Base-by-base conservation (phyloP, 2,888 invertebrate genomes). In the Diaprepes abbreviatus region DNA sequence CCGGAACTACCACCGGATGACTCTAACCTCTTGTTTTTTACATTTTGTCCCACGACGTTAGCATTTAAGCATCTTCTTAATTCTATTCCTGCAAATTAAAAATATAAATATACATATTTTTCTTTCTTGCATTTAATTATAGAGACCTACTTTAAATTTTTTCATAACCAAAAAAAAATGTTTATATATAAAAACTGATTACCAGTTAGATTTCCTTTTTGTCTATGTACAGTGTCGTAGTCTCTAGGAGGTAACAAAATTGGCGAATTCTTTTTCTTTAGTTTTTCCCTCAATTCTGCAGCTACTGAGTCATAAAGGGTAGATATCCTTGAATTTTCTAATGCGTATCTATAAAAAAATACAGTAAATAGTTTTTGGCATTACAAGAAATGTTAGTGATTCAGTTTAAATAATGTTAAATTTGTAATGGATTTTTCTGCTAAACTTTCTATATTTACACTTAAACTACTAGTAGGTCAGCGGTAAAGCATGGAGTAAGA, bases 201-300 rank as follows among this genome's bases (percentile, higher is more conserved):
- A 69, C 72, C 91, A n/a, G 89, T 88, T 54, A 93, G 83, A 80
- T 93, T 92, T 5, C 93, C 93, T 71, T 92, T 83, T 70, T 88
- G 91, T 60, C 93, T 88, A 81, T 94, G 93, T 1, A 95, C 93
- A 0, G 96, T 96, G 84, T 97, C 97, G 86, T 97, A 97, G 84
- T 97, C 97, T 24, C 95, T 88, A 0, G 97, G 97, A 0, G 97
- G 97, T 71, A 97, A 86, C 17, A 97, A 87, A 59, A 97, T 90
- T 0, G 96, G 96, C 7, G 82, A 83, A 66, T 82, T 82, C 58
- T 84, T 83, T 71, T 85, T 84, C 77, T 87, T 86, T 59, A 95
- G 84, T 81, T 93, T 92, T 66, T 91, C 91, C 75, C 96, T 90
- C 74, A 98, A 84, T 81, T 98, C 98, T 0, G 96, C 96, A 1